A percentile compares a stretch with the other conserved stretches of the same genome.
Conservation (phyloP, 2,888 invertebrate species). For the Iphiclides podalirius region DNA sequence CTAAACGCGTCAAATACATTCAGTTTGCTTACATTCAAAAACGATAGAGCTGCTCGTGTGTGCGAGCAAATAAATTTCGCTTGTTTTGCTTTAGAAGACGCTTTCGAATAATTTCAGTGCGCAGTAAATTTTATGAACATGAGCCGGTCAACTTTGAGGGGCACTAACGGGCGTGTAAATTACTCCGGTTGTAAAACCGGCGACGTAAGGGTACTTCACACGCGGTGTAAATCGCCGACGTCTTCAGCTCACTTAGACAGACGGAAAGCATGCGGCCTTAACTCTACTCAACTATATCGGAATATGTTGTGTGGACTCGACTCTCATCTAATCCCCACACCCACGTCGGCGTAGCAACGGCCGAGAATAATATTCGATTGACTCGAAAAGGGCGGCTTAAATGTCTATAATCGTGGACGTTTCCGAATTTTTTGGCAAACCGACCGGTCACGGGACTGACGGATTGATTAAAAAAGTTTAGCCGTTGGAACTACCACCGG, state of each 20-base stretch:
- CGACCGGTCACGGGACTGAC: conserved; percentile 41
- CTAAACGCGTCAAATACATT: not conserved
- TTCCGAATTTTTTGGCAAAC: conserved; percentile 50
- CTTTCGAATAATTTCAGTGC: conserved; percentile 19
- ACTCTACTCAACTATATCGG: too few species aligned
- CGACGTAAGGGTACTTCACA: too few species aligned
- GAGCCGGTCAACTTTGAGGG: conserved; percentile 17
- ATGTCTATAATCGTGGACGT: conserved; percentile 35
- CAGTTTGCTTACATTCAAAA: conserved; percentile 3
- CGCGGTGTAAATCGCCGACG: too few species aligned
- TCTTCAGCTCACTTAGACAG: too few species aligned
- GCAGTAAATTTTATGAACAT: conserved; percentile 25
- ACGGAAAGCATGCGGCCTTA: too few species aligned
- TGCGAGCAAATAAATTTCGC: conserved; percentile 13
- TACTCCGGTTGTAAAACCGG: conserved; percentile 27
- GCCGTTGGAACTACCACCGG: not conserved
- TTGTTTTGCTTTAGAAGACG: conserved; percentile 8
- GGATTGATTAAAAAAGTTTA: conserved; percentile 27
- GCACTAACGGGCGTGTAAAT: conserved; percentile 22
- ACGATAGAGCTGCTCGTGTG: not conserved
- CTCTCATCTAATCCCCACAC: too few species aligned
- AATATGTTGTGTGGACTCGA: too few species aligned
- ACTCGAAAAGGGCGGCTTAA: conserved; percentile 26
- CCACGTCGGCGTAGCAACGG: conserved; percentile 29
- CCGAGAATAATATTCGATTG: conserved; percentile 26